phyloP scores from a whole-genome alignment of 2,113 vertebrate species.

The Panthera uncia region DNA sequence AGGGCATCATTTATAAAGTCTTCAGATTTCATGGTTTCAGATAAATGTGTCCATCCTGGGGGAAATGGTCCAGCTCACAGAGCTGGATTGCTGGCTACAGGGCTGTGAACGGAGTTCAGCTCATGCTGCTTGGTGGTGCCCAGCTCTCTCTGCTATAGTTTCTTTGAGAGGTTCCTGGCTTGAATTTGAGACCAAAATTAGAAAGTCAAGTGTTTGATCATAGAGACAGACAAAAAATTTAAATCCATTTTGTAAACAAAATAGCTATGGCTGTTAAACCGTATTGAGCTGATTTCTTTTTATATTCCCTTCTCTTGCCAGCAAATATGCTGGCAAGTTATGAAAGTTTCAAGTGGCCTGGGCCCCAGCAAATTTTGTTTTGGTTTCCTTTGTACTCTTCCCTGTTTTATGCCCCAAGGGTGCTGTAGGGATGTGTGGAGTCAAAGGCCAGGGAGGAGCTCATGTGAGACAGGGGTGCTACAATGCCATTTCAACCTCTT shows the following conservation, averaged over 20 bases:
- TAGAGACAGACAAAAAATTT: constrained; percentile 6
- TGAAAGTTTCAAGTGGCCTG: background rate
- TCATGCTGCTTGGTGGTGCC: background rate
- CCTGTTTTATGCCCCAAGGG: background rate
- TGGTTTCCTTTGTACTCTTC: background rate
- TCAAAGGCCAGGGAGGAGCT: background rate
- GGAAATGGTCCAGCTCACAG: background rate
- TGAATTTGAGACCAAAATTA: constrained; percentile 14
- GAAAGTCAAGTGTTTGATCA: constrained; percentile 23
- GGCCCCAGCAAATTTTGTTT: background rate
- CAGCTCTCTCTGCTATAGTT: background rate
- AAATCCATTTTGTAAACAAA: constrained; percentile 31
- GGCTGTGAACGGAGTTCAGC: background rate
- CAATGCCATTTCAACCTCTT: background rate
- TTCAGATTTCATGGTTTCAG: constrained; percentile 21
- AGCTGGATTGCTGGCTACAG: background rate
- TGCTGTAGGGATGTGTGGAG: background rate
- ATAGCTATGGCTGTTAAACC: background rate
- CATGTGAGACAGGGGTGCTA: fast-evolving
- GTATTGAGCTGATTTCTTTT: constrained; percentile 30
- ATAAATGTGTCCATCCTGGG: background rate
- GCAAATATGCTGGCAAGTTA: background rate
- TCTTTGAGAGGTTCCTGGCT: background rate
- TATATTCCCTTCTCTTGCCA: constrained; percentile 33
- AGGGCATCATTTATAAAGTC: background rate